Evolutionary conservation across 2,113 vertebrate species (phyloP).

Genomic region (Oreochromis spilurus): DNA sequence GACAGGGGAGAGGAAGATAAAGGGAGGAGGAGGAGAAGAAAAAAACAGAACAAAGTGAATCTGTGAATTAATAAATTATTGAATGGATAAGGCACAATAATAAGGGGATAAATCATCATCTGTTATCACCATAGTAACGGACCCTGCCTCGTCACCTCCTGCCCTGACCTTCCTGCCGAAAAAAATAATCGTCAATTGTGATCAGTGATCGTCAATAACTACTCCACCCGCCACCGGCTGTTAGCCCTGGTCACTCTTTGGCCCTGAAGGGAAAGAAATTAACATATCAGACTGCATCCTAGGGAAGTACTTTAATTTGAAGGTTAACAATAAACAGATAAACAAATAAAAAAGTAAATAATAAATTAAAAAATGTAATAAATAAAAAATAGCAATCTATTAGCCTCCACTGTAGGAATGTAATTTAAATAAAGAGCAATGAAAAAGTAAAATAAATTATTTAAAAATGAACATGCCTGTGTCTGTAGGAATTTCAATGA

Average conservation of each 20-base stretch:
- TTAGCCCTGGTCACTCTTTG: background rate
- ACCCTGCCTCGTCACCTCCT: constrained; percentile 25
- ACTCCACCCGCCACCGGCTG: background rate
- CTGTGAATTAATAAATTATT: constrained; percentile 52
- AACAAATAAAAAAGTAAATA: background rate
- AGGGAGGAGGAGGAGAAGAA: background rate
- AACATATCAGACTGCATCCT: background rate
- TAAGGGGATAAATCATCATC: constrained; percentile 42
- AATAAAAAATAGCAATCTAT: background rate
- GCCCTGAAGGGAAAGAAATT: background rate
- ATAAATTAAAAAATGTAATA: background rate
- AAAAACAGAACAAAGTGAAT: constrained; percentile 40
- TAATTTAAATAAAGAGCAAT: background rate
- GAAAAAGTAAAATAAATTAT: background rate
- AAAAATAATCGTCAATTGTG: constrained; percentile 12
- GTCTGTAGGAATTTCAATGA: background rate
- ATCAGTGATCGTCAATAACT: constrained; percentile 41
- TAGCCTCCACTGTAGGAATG: background rate
- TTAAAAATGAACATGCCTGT: background rate
- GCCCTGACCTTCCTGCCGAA: constrained; percentile 45
- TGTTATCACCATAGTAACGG: constrained; percentile 44
- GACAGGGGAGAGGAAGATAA: background rate
- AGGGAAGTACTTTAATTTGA: background rate
- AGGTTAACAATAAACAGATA: background rate
- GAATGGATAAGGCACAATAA: constrained; percentile 35